Evolutionary conservation across 2,113 vertebrate species (phyloP), one percentile per base, ranked within the genome.

Genomic region (Leptocoma aspasia): DNA sequence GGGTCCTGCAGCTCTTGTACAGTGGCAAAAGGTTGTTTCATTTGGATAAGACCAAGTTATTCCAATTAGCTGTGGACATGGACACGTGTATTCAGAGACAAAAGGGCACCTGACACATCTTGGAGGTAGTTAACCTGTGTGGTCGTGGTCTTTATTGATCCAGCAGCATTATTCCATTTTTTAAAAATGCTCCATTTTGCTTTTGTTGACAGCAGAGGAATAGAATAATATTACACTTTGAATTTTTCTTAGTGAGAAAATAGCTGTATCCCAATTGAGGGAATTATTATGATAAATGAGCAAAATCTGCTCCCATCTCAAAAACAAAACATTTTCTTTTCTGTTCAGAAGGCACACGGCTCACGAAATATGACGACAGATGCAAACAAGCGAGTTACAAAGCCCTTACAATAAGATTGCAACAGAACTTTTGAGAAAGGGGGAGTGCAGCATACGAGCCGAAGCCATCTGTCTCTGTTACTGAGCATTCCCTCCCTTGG

Each of bases 351-450:
- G n/a, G 81, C 49, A n/a, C 60, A 81, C 13, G 88, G 87, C 84
- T 96, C 76, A 70, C 4, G 4, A 97, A 97, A 97, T 95, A 90
- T 30, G 89, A 72, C 18, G 65, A 88, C 96, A 97, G 95, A 97
- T 98, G 97, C 96, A 96, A 96, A 94, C 44, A 92, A 66, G 95
- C 68, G 45, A 92, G 66, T 97, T 93, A 78, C 97, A 97, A 90
- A 95, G 88, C 86, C 93, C 78, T 4, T 91, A 87, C 82, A 94
- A 69, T 90, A 65, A 94, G 82, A 96, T 87, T 4, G 53, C 88
- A 94, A 50, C 75, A 96, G 93, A 97, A 96, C 80, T 97, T 96
- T 44, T 75, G 45, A 11, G 44, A 80, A 94, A 54, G 44, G 42
- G 81, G 71, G 60, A 77, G 59, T 81, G 76, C 89, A 95, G 89